Evolutionary conservation across 2,888 invertebrate genomes (phyloP), one percentile per base, ranked within the genome.

Genomic region (Smittia sp.): DNA sequence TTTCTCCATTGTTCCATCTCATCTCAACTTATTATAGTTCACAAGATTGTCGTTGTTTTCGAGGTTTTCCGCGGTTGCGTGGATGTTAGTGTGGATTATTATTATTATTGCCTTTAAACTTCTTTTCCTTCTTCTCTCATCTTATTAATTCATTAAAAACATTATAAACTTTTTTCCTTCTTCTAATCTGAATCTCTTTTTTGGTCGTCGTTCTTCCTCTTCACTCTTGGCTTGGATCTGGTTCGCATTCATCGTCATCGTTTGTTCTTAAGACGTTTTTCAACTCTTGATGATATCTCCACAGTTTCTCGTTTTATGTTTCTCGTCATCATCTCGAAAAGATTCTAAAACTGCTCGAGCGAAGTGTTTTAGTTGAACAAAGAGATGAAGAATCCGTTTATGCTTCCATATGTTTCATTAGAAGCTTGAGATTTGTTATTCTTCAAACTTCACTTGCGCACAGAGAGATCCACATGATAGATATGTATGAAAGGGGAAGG

Each of bases 141-240:
- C 69, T 69, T 69, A 69, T 69, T 52, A 69, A 69, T 54, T 69
- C 69, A 69, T 69, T 69, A 69, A 69, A 46, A 69, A 54, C 32
- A 32, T 69, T 58, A 58, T 58, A 58, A 69, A 41, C 39, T 69
- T 69, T 25, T 68, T 15, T 32, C 32, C 32, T 52, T 69, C 52
- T 52, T 27, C 25, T 68, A 22, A 68, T 68, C 46, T 46, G 11
- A 68, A 22, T 41, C n/a, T 67, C 39, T 20, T n/a, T 3, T 27
- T 68, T 38, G 18, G 39, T 39, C 1, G 39, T 46, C n/a, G 46
- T n/a, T 13, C 11, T 1, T 46, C 15, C n/a, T 24, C 15, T 1
- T 7, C 2, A 18, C 15, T 3, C n/a, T 65, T 32, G n/a, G 7
- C 7, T 18, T 65, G 15, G 58, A 58, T 65, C 65, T 65, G 65